Conservation (phyloP, 2,888 invertebrate species). For the Scelioninae gen. 1 region DNA sequence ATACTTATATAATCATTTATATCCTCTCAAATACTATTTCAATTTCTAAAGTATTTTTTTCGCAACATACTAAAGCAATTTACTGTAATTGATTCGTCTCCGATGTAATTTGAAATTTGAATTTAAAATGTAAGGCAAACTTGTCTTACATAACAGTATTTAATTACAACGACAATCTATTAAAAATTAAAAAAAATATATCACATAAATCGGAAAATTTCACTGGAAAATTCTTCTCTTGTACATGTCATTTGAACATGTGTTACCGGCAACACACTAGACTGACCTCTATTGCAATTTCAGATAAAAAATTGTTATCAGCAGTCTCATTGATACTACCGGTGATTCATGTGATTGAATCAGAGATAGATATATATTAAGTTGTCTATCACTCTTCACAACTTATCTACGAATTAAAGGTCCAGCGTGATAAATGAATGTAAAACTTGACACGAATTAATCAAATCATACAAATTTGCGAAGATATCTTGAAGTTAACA, state of each 20-base stretch:
- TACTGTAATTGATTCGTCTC: no score
- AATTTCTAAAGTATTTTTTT: no score
- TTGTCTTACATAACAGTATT: no score
- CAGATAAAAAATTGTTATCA: slow-evolving; percentile 22
- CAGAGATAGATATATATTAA: slow-evolving; percentile 6
- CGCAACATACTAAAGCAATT: no score
- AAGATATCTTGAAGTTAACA: background rate
- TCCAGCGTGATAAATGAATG: background rate
- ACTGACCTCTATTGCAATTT: slow-evolving; percentile 25
- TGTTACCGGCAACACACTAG: background rate
- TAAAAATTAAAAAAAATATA: no score
- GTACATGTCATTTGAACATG: background rate
- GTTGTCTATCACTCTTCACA: slow-evolving; percentile 4
- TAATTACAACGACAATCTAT: no score
- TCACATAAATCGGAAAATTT: background rate
- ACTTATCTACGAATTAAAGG: slow-evolving; percentile 30
- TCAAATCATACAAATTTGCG: background rate
- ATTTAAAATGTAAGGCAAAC: no score
- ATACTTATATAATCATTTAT: no score
- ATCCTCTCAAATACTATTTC: no score
- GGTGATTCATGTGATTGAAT: slow-evolving; percentile 30
- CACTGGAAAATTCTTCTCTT: background rate
- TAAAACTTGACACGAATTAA: slow-evolving; percentile 6
- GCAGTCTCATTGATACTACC: slow-evolving; percentile 19
- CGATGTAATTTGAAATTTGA: no score